Percentiles rank a stretch among this genome's conserved stretches.
Conservation (phyloP, 2,888 invertebrate species). For the Drosophila melanosoma region DNA sequence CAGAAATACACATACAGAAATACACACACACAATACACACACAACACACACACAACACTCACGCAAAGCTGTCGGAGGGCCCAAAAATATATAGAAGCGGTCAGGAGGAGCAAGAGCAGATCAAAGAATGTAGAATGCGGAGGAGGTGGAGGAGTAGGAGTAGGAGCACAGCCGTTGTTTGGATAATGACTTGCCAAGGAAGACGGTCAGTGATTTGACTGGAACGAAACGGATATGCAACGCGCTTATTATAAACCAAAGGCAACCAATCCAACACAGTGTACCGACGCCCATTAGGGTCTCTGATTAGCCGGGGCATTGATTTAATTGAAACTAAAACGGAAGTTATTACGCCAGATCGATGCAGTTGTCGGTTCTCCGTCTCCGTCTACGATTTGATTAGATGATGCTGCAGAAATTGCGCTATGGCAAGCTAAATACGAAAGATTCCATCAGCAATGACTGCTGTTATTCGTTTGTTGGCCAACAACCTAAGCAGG, state of each 20-base stretch:
- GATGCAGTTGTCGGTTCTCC: slow-evolving; percentile 23
- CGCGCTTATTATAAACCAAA: slow-evolving; percentile 37
- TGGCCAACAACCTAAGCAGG: slow-evolving; percentile 58
- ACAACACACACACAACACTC: slow-evolving; percentile 27
- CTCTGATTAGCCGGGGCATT: slow-evolving; percentile 72
- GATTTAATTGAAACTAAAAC: slow-evolving; percentile 76
- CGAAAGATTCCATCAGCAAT: slow-evolving; percentile 42
- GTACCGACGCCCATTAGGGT: slow-evolving; percentile 32
- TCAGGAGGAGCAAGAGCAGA: slow-evolving; percentile 43
- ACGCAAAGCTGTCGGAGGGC: slow-evolving; percentile 28
- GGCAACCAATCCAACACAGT: slow-evolving; percentile 29
- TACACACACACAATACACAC: too few species aligned
- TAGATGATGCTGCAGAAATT: slow-evolving; percentile 72
- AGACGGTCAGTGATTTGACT: slow-evolving; percentile 63
- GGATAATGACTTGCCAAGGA: slow-evolving; percentile 77
- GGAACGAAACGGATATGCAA: slow-evolving; percentile 77
- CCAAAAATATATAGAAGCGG: slow-evolving; percentile 51
- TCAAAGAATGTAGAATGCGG: slow-evolving; percentile 1
- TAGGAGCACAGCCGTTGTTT: slow-evolving; percentile 25
- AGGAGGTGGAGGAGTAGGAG: neutral
- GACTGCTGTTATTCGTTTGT: slow-evolving; percentile 33
- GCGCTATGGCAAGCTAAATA: slow-evolving; percentile 37
- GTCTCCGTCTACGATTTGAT: slow-evolving; percentile 70
- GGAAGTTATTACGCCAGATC: slow-evolving; percentile 74
- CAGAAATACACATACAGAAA: slow-evolving; percentile 38